Percentiles rank a stretch among this genome's conserved stretches.
Evolutionary conservation across 2,888 invertebrate genomes (phyloP).

Genomic region (Euzophera pinguis): DNA sequence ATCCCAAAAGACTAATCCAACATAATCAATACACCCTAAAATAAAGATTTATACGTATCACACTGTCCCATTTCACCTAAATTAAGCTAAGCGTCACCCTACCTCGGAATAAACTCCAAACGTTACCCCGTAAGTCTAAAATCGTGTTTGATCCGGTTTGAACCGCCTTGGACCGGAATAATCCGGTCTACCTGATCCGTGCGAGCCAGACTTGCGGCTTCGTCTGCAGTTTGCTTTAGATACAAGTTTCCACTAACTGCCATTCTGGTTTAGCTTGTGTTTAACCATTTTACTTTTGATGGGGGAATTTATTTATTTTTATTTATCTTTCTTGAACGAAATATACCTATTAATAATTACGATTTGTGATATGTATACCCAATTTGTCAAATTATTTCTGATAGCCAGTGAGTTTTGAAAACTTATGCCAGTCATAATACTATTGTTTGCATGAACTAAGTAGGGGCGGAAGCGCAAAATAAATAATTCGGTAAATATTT

Average conservation of each 20-base stretch:
- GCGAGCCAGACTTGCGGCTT: slow-evolving; percentile 59
- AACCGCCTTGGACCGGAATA: slow-evolving; percentile 66
- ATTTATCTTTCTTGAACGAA: too few species aligned
- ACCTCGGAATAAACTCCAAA: slow-evolving; percentile 51
- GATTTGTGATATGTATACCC: too few species aligned
- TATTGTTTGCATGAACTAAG: too few species aligned
- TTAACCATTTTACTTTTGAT: background rate
- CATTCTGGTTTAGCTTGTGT: slow-evolving; percentile 19
- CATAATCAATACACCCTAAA: background rate
- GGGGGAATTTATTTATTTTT: background rate
- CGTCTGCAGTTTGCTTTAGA: slow-evolving; percentile 29
- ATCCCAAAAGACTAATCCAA: background rate
- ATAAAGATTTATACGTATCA: slow-evolving; percentile 1
- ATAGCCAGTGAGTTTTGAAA: too few species aligned
- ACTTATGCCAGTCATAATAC: too few species aligned
- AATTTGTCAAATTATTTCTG: too few species aligned
- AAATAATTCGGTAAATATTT: too few species aligned
- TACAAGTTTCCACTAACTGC: slow-evolving; percentile 18
- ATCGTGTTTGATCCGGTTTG: slow-evolving; percentile 71
- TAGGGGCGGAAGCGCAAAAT: too few species aligned
- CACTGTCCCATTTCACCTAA: slow-evolving; percentile 1
- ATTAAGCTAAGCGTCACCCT: slow-evolving; percentile 30
- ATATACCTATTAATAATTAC: too few species aligned
- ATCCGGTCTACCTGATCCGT: slow-evolving; percentile 74
- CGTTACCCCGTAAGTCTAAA: slow-evolving; percentile 65